Evolutionary conservation across 2,797 vertebrate species (phyloP).

Genomic region (Balearica regulorum): DNA sequence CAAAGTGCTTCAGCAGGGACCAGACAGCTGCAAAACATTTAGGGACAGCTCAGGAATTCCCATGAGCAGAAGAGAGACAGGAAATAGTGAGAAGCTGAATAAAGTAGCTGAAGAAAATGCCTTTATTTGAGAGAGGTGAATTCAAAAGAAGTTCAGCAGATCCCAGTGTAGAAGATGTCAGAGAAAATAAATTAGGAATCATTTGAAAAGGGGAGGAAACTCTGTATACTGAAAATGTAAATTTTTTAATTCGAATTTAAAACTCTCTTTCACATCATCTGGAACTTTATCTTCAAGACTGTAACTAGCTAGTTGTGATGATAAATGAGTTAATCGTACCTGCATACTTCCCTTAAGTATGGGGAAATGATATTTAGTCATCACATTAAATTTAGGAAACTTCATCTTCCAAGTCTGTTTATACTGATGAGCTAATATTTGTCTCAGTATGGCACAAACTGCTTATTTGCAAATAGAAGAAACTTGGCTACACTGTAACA

Average conservation of each 20-base stretch:
- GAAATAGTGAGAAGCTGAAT: constrained; percentile 34
- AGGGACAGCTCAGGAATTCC: constrained; percentile 56
- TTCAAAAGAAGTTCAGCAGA: neutral
- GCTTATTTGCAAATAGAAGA: neutral
- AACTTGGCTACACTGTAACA: neutral
- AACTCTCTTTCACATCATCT: neutral
- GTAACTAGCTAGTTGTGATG: neutral
- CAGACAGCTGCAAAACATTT: constrained; percentile 51
- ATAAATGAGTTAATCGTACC: neutral
- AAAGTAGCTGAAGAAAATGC: constrained; percentile 40
- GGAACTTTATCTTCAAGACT: neutral
- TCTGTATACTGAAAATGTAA: neutral
- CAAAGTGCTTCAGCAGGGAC: constrained; percentile 24
- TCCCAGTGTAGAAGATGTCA: neutral
- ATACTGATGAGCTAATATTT: neutral
- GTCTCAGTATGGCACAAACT: neutral
- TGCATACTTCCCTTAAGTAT: neutral
- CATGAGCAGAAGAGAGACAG: constrained; percentile 38
- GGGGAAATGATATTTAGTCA: neutral
- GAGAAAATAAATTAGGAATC: neutral
- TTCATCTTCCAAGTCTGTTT: neutral
- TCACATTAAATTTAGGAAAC: neutral
- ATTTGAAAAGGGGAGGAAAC: neutral
- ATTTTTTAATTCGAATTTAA: neutral
- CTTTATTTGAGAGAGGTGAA: constrained; percentile 3